Conservation (phyloP, 2,797 vertebrate genomes). For the Acrocephalus scirpaceus region DNA sequence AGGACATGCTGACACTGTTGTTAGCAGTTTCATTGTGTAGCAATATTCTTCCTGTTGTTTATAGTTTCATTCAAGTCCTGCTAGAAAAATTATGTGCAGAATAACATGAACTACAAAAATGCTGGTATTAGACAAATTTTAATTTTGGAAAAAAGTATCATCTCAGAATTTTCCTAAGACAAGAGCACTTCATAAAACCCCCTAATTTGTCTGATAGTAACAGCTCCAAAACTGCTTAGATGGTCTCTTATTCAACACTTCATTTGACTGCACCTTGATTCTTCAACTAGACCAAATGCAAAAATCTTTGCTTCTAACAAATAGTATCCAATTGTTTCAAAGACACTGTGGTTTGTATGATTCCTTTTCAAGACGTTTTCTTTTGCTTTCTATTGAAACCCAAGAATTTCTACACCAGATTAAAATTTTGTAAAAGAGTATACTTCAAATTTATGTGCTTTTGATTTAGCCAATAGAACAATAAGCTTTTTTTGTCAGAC, state of each 20-base stretch:
- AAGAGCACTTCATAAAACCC: accelerated
- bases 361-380: not conserved
- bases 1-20: not conserved
- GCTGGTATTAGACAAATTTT: not conserved
- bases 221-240: not conserved
- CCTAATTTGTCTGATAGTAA: not conserved
- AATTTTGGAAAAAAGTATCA: not conserved
- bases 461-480: not conserved
- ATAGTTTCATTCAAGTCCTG: not conserved
- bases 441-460: not conserved
- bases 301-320: not conserved
- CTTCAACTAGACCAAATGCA: not conserved
- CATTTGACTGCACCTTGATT: not conserved
- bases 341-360: not conserved
- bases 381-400: not conserved
- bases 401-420: not conserved
- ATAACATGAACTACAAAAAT: not conserved
- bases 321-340: not conserved
- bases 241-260: not conserved
- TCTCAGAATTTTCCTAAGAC: not conserved
- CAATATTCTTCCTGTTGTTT: not conserved
- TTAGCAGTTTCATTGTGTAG: not conserved
- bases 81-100: not conserved
- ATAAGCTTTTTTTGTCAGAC: not conserved
- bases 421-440: not conserved